Base-by-base conservation (phyloP, 2,888 invertebrate genomes). In the Suillia variegata region DNA sequence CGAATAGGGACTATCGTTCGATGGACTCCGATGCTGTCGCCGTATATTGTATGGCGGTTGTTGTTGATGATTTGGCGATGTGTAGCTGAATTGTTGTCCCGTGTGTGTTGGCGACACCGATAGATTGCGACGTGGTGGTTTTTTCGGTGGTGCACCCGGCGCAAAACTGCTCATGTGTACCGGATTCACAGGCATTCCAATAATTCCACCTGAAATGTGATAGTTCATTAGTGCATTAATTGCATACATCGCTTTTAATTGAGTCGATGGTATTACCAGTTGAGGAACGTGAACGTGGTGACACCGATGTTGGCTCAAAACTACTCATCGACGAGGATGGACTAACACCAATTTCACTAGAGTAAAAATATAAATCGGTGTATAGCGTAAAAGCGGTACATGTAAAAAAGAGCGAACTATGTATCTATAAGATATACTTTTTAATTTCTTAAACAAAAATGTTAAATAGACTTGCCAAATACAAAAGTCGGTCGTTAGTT, bases 61-160 rank as follows among this genome's bases (percentile, higher is more conserved):
- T 12, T 62, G 62, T n/a, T 65, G 62, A 62, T 77, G 74, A 26
- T 67, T 69, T 22, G 76, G 73, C 8, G 77, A 77, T 34, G 70
- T 76, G 58, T 74, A 76, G 58, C 70, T 71, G 45, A 77, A 78
- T 45, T 68, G 63, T 56, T 76, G 77, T 1, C 71, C 74, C 1
- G 86, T 79, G 76, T 93, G 93, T 24, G 93, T 94, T 21, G 94
- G 94, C 17, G 93, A 93, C 62, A 93, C 91, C 13, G 93, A 92
- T 57, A 94, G 85, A 81, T 93, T 93, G 68, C 94, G 85, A 54
- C 94, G 85, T 2, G 94, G 94, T 63, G 94, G 94, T 82, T 94
- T 94, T 84, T 93, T 93, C 50, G 94, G 94, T 57, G 94, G 93
- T 57, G 91, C 92, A 54, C 91, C 90, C 2, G 77, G 74, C 1